Base-by-base conservation (phyloP, 2,113 vertebrate species). In the Xenopus tropicalis region DNA sequence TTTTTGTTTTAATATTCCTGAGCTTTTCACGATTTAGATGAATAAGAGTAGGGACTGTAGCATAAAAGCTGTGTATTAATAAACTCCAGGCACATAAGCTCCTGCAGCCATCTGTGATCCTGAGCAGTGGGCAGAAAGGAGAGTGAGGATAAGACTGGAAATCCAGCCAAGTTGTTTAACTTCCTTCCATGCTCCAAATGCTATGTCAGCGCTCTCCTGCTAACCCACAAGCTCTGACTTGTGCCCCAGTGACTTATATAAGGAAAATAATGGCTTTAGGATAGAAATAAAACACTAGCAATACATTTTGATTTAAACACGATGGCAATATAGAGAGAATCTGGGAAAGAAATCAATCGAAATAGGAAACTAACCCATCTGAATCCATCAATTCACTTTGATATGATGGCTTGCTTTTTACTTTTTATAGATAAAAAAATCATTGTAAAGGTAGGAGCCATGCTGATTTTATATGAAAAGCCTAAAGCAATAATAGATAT, bases 161-260 rank as follows among this genome's bases (percentile, higher is more conserved):
- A 43, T 29, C 5, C 12, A 63, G 73, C 73, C 73, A 76, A 76
- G 56, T 69, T 66, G 71, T 72, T 72, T 69, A 76, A 76, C 73
- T 69, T 69, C 46, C 25, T 63, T 62, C 61, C 58, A 22, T 56
- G 58, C 29, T 69, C 73, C 73, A 69, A 69, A 68, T 69, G 58
- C 73, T 76, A 69, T 68, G 65, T 69, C 72, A 74, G 65, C 66
- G 4, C 23, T 61, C 29, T 75, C 57, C 56, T 54, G 57, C 65
- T 69, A 54, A 54, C 66, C 46, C 59, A 16, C 25, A 56, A 62
- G 58, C 66, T 56, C 59, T 48, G 62, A 66, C 66, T 43, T 69
- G 66, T 54, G 58, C 66, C 58, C 72, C 58, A 51, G 59, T 56
- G 73, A 76, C 66, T 43, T 76, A 20, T 24, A 24, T 63, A 54